Percentiles rank a stretch among this genome's conserved stretches.
Evolutionary conservation across 2,797 vertebrate genomes (phyloP).

Genomic region (Phalanger gymnotis): DNA sequence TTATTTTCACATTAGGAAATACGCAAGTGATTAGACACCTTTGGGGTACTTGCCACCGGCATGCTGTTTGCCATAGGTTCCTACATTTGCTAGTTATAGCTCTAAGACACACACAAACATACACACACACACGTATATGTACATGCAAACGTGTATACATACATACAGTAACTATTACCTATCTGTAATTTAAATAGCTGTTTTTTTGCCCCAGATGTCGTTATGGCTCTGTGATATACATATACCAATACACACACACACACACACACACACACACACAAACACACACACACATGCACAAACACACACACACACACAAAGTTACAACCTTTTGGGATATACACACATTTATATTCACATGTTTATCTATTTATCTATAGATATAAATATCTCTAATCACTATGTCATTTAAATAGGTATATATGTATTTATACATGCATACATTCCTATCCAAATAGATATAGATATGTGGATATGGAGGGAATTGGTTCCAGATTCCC

Average conservation of each 20-base stretch:
- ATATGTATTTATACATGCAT: not conserved
- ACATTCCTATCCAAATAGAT: not conserved
- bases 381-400: not conserved
- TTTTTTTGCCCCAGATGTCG: not conserved
- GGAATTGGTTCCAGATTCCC: not conserved
- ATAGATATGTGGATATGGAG: not conserved
- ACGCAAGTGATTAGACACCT: not conserved
- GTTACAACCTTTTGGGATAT: not conserved
- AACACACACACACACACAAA: not conserved
- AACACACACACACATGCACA: too few relatives aligned
- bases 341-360: not conserved
- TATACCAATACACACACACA: too few relatives aligned
- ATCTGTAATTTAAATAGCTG: not conserved
- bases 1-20: not conserved
- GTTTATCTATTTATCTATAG: not conserved
- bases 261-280: too few relatives aligned
- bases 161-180: not conserved
- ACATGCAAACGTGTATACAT: not conserved
- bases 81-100: too few relatives aligned
- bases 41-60: not conserved
- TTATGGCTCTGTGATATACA: not conserved
- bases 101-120: not conserved
- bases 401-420: not conserved
- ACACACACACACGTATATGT: not conserved
- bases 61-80: not conserved